Evolutionary conservation across 2,113 vertebrate species (phyloP).

Genomic region (Dipodomys ordii): DNA sequence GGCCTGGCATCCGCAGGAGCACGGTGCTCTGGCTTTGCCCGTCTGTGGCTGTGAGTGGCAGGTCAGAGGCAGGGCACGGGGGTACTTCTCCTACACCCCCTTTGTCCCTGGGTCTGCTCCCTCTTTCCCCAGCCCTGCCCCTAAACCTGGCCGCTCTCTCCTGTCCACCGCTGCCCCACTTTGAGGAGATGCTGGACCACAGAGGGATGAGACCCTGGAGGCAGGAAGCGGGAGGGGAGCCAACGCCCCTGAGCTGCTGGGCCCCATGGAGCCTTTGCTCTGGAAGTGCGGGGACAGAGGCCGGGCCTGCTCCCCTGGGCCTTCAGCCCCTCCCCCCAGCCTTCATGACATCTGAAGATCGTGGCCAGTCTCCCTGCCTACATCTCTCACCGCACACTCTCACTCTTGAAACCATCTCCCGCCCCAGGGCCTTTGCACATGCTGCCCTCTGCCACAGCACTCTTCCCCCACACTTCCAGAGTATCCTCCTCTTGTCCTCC

Average conservation of each 20-base stretch:
- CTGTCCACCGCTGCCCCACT: accelerated
- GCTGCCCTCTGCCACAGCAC: not conserved
- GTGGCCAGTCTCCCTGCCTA: not conserved
- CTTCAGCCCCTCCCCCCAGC: not conserved
- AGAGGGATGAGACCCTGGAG: not conserved
- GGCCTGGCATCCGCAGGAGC: not conserved
- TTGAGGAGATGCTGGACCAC: not conserved
- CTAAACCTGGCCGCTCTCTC: not conserved
- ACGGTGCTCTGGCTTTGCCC: not conserved
- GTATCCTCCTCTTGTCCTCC: not conserved
- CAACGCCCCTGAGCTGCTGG: not conserved
- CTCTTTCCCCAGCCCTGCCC: too few species aligned
- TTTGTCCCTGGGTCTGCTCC: not conserved
- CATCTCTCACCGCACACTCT: not conserved
- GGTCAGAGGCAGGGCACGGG: accelerated
- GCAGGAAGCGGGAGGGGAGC: not conserved
- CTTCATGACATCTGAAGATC: not conserved
- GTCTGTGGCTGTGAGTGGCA: not conserved
- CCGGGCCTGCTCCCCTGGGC: not conserved
- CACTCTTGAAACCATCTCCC: not conserved
- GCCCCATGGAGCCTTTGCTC: not conserved
- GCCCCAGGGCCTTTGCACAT: not conserved
- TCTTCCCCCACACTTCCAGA: not conserved
- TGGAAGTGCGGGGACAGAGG: not conserved
- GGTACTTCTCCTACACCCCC: not conserved